These are phyloP conservation scores for Aphaenogaster rudis DNA, from an alignment of 1,140 invertebrate species.

Conservation along the genomic window DNA sequence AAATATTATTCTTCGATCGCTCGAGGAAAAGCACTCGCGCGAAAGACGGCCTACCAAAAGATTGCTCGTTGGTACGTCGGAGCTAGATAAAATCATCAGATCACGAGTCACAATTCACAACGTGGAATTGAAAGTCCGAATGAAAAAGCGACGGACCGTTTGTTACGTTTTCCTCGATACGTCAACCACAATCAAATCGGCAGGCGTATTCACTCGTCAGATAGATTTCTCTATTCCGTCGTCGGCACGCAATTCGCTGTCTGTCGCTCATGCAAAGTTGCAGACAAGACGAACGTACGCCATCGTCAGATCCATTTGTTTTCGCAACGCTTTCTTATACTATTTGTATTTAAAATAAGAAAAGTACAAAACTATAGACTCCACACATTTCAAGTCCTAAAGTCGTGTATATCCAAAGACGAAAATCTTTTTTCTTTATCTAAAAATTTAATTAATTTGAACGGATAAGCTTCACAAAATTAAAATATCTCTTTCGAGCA, in stretches of 20 bases:
- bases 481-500: neutral
- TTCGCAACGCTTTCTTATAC: neutral
- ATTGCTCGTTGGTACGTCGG: slow-evolving; percentile 33
- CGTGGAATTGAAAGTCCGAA: slow-evolving; percentile 59
- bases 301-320: neutral
- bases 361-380: neutral
- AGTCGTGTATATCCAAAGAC: neutral
- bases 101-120: slow-evolving; percentile 49
- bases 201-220: slow-evolving; percentile 37
- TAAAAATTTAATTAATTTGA: slow-evolving; percentile 18
- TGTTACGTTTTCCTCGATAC: slow-evolving; percentile 50
- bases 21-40: slow-evolving; percentile 12
- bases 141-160: slow-evolving; percentile 54
- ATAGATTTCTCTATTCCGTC: slow-evolving; percentile 50
- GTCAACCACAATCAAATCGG: slow-evolving; percentile 55
- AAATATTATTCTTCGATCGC: slow-evolving; percentile 55
- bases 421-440: neutral
- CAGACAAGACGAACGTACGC: slow-evolving; percentile 20
- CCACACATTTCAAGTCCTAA: neutral
- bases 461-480: neutral
- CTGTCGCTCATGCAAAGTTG: slow-evolving; percentile 22
- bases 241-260: slow-evolving; percentile 34
- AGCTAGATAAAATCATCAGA: slow-evolving; percentile 42
- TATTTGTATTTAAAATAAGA: neutral
- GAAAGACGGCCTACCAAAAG: slow-evolving; percentile 20